Conservation (phyloP, 2,888 invertebrate species). For the Abrostola tripartita region DNA sequence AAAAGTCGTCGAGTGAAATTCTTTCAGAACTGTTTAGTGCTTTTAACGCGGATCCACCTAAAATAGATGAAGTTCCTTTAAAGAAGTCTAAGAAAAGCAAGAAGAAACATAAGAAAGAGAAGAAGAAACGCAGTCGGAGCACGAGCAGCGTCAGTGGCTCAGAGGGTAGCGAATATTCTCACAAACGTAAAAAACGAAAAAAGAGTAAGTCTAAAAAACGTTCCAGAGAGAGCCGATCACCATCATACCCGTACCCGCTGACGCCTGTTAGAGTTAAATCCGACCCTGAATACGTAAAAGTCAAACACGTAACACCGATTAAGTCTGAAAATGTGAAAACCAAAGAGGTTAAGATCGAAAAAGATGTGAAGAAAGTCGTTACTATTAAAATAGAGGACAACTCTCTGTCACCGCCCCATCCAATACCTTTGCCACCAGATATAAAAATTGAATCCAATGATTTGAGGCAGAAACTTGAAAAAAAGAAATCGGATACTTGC, state of each 20-base stretch:
- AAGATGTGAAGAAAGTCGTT: constrained; percentile 52
- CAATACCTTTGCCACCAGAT: constrained; percentile 77
- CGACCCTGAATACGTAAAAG: constrained; percentile 57
- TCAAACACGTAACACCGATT: constrained; percentile 60
- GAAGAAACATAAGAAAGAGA: constrained; percentile 90
- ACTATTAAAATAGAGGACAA: constrained; percentile 67
- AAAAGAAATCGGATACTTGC: constrained; percentile 64
- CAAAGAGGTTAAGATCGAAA: constrained; percentile 60
- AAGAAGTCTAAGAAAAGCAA: constrained; percentile 87
- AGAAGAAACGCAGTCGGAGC: constrained; percentile 82
- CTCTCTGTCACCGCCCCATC: constrained; percentile 65
- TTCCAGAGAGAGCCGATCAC: constrained; percentile 67
- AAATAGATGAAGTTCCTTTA: constrained; percentile 78
- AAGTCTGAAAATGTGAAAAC: constrained; percentile 61
- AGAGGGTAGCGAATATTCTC: constrained; percentile 83
- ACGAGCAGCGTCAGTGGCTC: constrained; percentile 79
- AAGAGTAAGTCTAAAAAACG: constrained; percentile 81
- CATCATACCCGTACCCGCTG: constrained; percentile 64
- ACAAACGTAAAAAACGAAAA: constrained; percentile 89
- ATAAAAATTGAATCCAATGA: constrained; percentile 60
- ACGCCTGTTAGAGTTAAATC: constrained; percentile 71
- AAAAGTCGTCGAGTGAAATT: constrained; percentile 93
- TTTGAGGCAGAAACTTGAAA: constrained; percentile 68
- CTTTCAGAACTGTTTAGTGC: constrained; percentile 94
- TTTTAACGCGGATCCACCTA: constrained; percentile 92